Evolutionary conservation across 2,797 vertebrate species (phyloP), one percentile per base, ranked within the genome.

Genomic region (Lepidocolaptes lacrymiger): DNA sequence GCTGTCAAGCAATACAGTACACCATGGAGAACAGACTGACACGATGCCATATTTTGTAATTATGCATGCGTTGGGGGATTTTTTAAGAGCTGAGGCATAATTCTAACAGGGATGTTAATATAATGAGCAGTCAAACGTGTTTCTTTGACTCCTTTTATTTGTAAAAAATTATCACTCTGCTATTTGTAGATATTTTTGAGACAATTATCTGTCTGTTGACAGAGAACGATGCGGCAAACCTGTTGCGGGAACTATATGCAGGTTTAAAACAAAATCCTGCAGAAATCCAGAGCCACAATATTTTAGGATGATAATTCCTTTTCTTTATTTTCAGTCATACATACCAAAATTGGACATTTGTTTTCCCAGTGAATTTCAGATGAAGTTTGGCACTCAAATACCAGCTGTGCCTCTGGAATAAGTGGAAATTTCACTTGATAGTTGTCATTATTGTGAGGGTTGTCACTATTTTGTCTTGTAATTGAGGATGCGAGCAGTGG

Each of bases 81-180:
- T 89, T 85, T 91, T 67, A 79, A 85, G 46, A 85, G 46, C n/a
- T 75, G 66, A 86, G 61, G 61, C 7, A 1, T 71, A 61, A 78
- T 95, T 93, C 86, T 91, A 81, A n/a, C 28, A 69, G 20, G 27
- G 36, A 52, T 61, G 23, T 12, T 78, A 85, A 72, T 55, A 66
- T 43, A 87, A 79, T 27, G 61, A 94, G 41, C 17, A 43, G 51
- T 76, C 68, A 88, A 67, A 89, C 37, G 8, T 13, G 34, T 80
- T 92, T 62, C 36, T 91, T 93, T 85, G 23, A 41, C 55, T 79
- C 58, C 51, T 66, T 26, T 75, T 90, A 62, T 94, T 90, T 85
- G 66, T 59, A 74, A 88, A 86, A 63, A 64, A 55, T 61, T 63
- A 75, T 49, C 54, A 23, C 16, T 37, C 37, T 78, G 26, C 24